phyloP scores from a whole-genome alignment of 2,797 vertebrate species.

The Falco columbarius region DNA sequence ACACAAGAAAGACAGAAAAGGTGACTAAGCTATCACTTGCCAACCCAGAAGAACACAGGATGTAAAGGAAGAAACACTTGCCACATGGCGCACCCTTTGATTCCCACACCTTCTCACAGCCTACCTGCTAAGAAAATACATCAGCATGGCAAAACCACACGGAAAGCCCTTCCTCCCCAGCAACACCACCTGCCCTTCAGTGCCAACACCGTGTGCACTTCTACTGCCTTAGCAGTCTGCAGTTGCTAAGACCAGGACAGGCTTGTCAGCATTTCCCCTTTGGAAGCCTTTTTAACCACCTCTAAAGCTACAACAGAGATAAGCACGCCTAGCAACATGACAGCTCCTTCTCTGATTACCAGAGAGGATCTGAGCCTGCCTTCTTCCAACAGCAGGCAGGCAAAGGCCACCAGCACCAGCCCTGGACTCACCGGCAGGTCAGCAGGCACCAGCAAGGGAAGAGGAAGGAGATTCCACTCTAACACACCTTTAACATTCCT shows the following conservation, averaged over 20 bases:
- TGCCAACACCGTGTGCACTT: neutral
- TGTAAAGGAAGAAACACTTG: neutral
- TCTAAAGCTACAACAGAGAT: neutral
- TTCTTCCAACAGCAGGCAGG: neutral
- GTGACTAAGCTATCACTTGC: neutral
- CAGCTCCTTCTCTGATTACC: neutral
- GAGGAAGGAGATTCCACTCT: neutral
- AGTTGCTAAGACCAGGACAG: neutral
- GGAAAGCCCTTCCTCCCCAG: neutral
- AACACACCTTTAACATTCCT: neutral
- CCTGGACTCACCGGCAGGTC: neutral
- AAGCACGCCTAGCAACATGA: neutral
- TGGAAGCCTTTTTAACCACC: neutral
- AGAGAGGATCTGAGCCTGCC: neutral
- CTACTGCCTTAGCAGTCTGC: neutral
- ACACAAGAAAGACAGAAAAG: neutral
- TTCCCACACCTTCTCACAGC: neutral
- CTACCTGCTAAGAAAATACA: neutral
- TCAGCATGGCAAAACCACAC: neutral
- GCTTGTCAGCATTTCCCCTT: neutral
- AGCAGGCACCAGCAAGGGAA: neutral
- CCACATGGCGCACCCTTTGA: neutral
- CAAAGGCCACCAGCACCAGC: neutral
- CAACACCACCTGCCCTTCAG: constrained; percentile 1
- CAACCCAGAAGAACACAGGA: neutral